These are phyloP conservation scores for Tragelaphus oryx DNA, from an alignment of 2,797 vertebrate species.

Conservation along the genomic window DNA sequence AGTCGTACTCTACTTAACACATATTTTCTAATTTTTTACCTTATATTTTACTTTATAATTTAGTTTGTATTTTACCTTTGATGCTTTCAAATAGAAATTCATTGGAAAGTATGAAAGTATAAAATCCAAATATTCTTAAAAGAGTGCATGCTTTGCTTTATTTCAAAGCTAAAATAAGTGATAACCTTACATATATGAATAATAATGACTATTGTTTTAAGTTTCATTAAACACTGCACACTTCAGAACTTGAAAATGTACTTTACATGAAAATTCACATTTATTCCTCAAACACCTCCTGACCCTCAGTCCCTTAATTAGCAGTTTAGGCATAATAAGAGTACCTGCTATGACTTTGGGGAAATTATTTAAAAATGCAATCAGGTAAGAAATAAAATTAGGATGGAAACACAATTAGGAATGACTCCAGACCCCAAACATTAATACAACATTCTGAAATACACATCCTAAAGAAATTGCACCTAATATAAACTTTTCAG, in stretches of 20 bases:
- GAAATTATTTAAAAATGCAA: not conserved
- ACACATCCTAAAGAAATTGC: not conserved
- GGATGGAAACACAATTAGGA: not conserved
- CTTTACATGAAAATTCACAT: not conserved
- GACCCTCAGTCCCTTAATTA: not conserved
- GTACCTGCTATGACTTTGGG: not conserved
- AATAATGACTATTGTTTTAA: not conserved
- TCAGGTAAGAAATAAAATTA: not conserved
- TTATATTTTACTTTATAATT: not conserved
- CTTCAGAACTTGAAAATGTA: not conserved
- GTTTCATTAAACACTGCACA: not conserved
- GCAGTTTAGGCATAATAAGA: not conserved
- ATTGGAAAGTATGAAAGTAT: not conserved
- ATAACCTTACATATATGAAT: not conserved
- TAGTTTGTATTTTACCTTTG: not conserved
- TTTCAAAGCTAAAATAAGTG: not conserved
- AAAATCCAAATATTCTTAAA: conserved; percentile 21
- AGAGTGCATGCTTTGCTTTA: not conserved
- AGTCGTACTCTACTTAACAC: not conserved
- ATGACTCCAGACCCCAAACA: not conserved
- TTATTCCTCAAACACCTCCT: not conserved
- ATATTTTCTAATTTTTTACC: not conserved
- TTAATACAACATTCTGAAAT: not conserved
- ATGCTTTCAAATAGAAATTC: not conserved
- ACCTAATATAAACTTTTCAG: conserved; percentile 19